A percentile compares a stretch with the other conserved stretches of the same genome.
Evolutionary conservation across 2,797 vertebrate species (phyloP).

Genomic region (Sternotherus odoratus): DNA sequence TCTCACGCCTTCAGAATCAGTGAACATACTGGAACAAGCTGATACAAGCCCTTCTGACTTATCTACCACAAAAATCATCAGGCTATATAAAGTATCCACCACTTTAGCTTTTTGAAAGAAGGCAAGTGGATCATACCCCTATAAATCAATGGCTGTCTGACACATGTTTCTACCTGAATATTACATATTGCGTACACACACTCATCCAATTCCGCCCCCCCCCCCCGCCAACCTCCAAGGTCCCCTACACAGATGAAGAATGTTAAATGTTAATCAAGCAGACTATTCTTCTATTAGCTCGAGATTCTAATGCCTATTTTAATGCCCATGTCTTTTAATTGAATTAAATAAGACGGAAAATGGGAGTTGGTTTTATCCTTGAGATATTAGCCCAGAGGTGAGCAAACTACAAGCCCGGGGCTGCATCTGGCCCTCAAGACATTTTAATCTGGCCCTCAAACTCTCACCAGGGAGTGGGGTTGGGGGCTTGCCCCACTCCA

Average conservation of each 20-base stretch:
- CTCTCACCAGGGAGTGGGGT: no score
- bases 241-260: not conserved
- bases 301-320: conserved; percentile 33
- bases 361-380: conserved; percentile 53
- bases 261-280: conserved; percentile 42
- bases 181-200: not conserved
- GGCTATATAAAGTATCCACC: conserved; percentile 72
- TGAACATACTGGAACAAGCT: conserved; percentile 86
- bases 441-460: no score
- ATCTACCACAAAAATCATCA: conserved; percentile 73
- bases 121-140: conserved; percentile 45
- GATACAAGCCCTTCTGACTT: conserved; percentile 88
- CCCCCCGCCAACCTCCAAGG: not conserved
- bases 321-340: conserved; percentile 58
- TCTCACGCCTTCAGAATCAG: conserved; percentile 93
- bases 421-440: no score
- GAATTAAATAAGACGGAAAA: conserved; percentile 63
- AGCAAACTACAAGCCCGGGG: no score
- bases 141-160: conserved; percentile 53
- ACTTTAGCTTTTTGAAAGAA: conserved; percentile 64
- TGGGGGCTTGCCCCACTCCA: no score
- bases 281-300: conserved; percentile 54
- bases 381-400: conserved; percentile 38
- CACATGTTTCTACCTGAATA: not conserved
- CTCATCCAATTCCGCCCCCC: no score